Conservation (phyloP, 2,797 vertebrate species). For the Parambassis ranga region DNA sequence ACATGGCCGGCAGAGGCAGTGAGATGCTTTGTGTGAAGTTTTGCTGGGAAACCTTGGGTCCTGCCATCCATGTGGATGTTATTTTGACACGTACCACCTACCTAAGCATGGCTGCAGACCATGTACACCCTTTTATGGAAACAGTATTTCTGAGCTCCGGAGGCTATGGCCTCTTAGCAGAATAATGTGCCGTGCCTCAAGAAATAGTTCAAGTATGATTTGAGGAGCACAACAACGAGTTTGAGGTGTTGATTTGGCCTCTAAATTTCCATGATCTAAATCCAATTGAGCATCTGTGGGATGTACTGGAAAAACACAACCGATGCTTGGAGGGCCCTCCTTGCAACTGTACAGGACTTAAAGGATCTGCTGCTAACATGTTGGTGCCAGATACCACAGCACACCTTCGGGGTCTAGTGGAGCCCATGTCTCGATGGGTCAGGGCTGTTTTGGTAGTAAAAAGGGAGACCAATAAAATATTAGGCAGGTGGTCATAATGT, state of each 20-base stretch:
- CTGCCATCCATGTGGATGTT: neutral
- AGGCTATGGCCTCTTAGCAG: too few relatives aligned
- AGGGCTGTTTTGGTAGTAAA: neutral
- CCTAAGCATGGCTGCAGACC: neutral
- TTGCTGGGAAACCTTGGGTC: neutral
- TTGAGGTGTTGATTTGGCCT: neutral
- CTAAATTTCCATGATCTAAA: neutral
- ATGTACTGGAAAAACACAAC: neutral
- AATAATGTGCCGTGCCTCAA: neutral
- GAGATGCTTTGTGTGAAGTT: neutral
- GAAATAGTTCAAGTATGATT: too few relatives aligned
- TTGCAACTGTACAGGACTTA: neutral
- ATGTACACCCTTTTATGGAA: neutral
- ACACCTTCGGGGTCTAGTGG: neutral
- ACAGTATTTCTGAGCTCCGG: too few relatives aligned
- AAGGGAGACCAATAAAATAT: too few relatives aligned
- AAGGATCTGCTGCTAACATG: neutral
- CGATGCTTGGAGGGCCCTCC: neutral
- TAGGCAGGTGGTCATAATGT: neutral
- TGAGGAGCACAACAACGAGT: too few relatives aligned
- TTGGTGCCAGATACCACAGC: neutral
- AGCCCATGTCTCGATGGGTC: neutral
- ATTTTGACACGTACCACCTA: neutral
- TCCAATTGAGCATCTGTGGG: neutral
- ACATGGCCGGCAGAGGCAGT: neutral